A percentile compares a stretch with the other conserved stretches of the same genome.
Evolutionary conservation across 1,140 invertebrate species (phyloP).

Genomic region (Gryllus bimaculatus): DNA sequence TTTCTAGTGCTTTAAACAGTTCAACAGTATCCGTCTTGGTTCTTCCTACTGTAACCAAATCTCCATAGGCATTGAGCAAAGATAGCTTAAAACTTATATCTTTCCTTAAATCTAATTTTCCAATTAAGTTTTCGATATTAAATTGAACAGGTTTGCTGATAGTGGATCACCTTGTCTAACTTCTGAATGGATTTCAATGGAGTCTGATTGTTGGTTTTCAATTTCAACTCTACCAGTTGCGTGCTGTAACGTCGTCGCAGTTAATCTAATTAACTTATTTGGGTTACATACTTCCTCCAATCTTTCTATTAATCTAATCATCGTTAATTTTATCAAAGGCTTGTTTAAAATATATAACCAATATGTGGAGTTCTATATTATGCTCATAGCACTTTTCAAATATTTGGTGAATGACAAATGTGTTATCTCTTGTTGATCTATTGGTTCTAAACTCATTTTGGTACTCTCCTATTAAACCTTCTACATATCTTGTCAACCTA

Average conservation of each 20-base stretch:
- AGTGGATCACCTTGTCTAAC: constrained; percentile 23
- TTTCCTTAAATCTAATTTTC: not conserved
- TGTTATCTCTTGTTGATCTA: constrained; percentile 22
- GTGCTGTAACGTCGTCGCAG: constrained; percentile 18
- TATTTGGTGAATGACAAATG: constrained; percentile 19
- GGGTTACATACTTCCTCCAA: constrained; percentile 15
- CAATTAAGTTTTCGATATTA: too few relatives aligned
- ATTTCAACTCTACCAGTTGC: constrained; percentile 9
- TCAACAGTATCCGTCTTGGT: not conserved
- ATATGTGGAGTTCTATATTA: constrained; percentile 20
- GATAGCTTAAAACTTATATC: not conserved
- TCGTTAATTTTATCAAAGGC: constrained; percentile 23
- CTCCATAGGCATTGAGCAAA: too few relatives aligned
- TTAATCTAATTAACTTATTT: constrained; percentile 16
- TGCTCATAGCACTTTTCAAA: constrained; percentile 19
- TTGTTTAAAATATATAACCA: constrained; percentile 23
- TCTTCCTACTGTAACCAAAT: constrained; percentile 17
- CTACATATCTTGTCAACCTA: not conserved
- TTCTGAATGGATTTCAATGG: constrained; percentile 18
- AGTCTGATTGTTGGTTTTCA: not conserved
- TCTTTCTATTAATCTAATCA: not conserved
- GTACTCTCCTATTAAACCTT: too few relatives aligned
- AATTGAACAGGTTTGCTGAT: too few relatives aligned
- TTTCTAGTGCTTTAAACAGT: constrained; percentile 7
- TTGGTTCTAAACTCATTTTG: constrained; percentile 23